A percentile compares a stretch with the other conserved stretches of the same genome.
These are phyloP conservation scores for Hippolais icterina DNA, from an alignment of 2,113 vertebrate genomes.

Conservation along the genomic window DNA sequence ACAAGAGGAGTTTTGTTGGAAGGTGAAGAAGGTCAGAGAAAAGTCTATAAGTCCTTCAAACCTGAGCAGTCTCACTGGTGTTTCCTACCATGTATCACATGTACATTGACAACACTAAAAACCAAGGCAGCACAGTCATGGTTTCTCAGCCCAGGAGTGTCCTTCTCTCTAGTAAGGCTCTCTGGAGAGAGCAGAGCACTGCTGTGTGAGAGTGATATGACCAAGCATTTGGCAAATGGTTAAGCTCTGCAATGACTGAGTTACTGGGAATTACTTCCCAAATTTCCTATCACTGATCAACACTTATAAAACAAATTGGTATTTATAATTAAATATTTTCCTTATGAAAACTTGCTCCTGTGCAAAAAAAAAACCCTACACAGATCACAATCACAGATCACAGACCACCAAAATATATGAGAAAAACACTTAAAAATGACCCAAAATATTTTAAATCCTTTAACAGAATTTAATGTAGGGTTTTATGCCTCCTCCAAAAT, in stretches of 20 bases:
- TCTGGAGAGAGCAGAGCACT: background rate
- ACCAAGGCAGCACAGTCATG: background rate
- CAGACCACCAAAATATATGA: background rate
- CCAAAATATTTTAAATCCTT: background rate
- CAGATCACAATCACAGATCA: background rate
- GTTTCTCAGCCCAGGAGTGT: background rate
- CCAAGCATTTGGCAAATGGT: background rate
- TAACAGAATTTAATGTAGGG: background rate
- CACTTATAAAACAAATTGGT: background rate
- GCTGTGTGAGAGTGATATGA: background rate
- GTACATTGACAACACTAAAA: background rate
- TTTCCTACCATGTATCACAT: background rate
- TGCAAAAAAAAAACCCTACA: background rate
- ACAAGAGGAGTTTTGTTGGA: background rate
- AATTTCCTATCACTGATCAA: background rate
- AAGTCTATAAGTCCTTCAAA: background rate
- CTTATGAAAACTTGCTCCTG: background rate
- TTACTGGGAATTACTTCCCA: background rate
- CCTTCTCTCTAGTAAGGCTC: background rate
- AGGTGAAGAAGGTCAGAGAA: background rate
- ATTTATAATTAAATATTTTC: background rate
- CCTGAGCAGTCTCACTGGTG: accelerated
- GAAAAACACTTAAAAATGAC: background rate
- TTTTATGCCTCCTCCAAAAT: background rate
- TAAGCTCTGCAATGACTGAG: background rate